Evolutionary conservation across 92 coral and sea anemone genomes (phyloP), one percentile per base, ranked within the genome.

Genomic region (Scolanthus callimorphus): DNA sequence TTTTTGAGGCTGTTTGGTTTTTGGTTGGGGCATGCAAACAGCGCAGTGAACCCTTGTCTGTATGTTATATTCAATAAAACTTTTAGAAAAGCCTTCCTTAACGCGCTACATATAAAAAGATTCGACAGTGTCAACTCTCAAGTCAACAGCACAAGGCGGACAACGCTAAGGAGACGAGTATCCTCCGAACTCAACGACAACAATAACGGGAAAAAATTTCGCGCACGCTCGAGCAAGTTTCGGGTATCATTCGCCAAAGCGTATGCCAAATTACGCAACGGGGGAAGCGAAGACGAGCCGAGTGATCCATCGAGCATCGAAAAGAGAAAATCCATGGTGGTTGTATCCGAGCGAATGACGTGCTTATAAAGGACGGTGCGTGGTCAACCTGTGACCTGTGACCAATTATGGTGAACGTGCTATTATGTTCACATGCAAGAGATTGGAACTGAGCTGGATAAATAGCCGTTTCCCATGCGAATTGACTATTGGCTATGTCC

Each of bases 1-100:
- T 60, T 39, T 63, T 25, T 88, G 3, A 55, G 67, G 2, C 4
- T 83, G 46, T 12, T 78, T n/a, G 82, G 83, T 0, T 83, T 88
- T 55, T 88, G 90, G 90, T 67, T 88, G 13, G 96, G 96, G 0
- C 96, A 88, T 8, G 89, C 96, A n/a, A 88, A 88, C 51, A 83
- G 90, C 6, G 96, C 96, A 17, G 43, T 88, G 4, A 88, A 88
- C 17, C 96, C 96, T 1, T 67, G 82, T 13, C 45, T 88, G 4
- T 88, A 88, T 51, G 83, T 83, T 0, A 64, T 83, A 30, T 88
- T 88, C 53, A 88, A 88, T 59, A 82, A 88, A 51, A 88, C 86
- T 6, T 88, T 88, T 27, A 85, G 90, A n/a, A 75, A 71, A 9
- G 96, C 96, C 13, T 88, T 88, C 62, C 63, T 82, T 65, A 74